phyloP scores from a whole-genome alignment of 2,888 invertebrate genomes.

The Eurytoma adleriae region DNA sequence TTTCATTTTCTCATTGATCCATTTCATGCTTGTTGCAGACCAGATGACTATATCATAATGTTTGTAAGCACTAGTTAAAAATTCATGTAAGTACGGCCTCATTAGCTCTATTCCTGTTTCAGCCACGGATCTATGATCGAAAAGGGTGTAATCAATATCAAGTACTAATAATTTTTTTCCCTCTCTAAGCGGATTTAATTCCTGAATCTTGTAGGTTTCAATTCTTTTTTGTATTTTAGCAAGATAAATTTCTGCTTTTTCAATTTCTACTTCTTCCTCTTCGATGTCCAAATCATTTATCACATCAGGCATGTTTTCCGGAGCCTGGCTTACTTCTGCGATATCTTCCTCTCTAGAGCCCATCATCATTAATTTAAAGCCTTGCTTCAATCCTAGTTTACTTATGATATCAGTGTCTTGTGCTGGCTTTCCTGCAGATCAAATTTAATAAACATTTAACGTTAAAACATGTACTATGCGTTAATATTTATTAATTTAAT shows the following conservation, averaged over 20 bases:
- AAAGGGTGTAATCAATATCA: constrained; percentile 97
- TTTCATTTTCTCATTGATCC: constrained; percentile 98
- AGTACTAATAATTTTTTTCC: constrained; percentile 94
- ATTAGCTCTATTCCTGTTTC: constrained; percentile 93
- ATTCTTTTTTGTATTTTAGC: constrained; percentile 90
- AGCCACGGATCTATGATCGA: constrained; percentile 95
- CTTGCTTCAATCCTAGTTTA: constrained; percentile 88
- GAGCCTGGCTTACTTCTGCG: constrained; percentile 87
- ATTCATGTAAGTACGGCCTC: constrained; percentile 97
- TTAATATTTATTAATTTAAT: too few species aligned
- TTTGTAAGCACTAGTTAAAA: constrained; percentile 90
- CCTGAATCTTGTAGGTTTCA: constrained; percentile 88
- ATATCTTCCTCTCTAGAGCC: constrained; percentile 96
- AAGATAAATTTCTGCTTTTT: constrained; percentile 83
- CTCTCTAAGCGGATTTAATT: constrained; percentile 88
- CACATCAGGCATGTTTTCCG: constrained; percentile 89
- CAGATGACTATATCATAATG: constrained; percentile 98
- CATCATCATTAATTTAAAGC: constrained; percentile 97
- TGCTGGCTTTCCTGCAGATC: constrained; percentile 86
- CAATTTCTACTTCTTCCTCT: constrained; percentile 87
- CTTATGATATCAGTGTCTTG: constrained; percentile 87
- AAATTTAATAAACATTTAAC: background rate
- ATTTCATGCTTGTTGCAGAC: constrained; percentile 99
- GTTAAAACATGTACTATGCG: too few species aligned
- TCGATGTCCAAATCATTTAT: constrained; percentile 95